phyloP scores from a whole-genome alignment of 2,888 invertebrate genomes.

The Acleris holmiana region DNA sequence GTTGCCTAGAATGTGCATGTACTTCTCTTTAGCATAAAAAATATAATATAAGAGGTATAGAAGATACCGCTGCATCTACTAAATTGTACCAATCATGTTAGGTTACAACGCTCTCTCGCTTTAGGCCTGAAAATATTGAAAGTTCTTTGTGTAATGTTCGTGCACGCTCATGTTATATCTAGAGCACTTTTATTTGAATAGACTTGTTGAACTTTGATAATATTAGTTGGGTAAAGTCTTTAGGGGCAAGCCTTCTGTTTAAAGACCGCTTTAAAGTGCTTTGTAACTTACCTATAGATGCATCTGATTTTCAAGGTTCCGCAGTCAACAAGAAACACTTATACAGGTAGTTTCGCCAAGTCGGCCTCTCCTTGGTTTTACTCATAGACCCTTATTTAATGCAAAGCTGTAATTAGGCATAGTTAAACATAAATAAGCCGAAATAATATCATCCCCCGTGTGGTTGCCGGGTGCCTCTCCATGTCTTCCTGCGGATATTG shows the following conservation, averaged over 20 bases:
- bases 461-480: too few species aligned
- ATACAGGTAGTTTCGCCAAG: too few species aligned
- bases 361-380: too few species aligned
- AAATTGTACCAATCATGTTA: conserved; percentile 13
- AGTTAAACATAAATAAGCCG: too few species aligned
- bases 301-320: neutral
- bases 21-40: too few species aligned
- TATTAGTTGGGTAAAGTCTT: conserved; percentile 26
- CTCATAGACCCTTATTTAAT: too few species aligned
- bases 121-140: conserved; percentile 37
- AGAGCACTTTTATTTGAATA: conserved; percentile 4
- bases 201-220: conserved; percentile 34
- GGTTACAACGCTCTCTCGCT: conserved; percentile 34
- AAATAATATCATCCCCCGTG: too few species aligned
- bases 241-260: neutral
- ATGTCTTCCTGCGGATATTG: too few species aligned
- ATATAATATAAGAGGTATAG: too few species aligned
- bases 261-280: neutral
- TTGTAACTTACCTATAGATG: neutral
- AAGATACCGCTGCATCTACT: neutral
- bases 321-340: too few species aligned
- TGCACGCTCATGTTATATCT: conserved; percentile 21
- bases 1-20: too few species aligned
- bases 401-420: too few species aligned
- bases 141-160: conserved; percentile 31